These are phyloP conservation scores for Sardina pilchardus DNA, from an alignment of 2,113 vertebrate species.

Conservation along the genomic window DNA sequence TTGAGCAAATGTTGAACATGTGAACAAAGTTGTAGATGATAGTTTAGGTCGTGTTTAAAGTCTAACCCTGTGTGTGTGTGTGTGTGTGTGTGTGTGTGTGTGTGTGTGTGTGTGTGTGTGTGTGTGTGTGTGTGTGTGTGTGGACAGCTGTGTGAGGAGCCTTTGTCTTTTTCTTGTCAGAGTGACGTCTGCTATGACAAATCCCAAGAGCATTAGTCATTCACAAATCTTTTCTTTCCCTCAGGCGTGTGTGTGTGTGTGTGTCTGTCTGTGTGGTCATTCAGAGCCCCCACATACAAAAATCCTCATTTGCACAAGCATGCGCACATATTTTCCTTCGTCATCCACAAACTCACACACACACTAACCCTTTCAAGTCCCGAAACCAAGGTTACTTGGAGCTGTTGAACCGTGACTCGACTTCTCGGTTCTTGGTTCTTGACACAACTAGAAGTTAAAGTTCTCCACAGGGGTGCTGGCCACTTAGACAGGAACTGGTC, in stretches of 20 bases:
- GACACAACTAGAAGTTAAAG: not conserved
- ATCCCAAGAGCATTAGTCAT: not conserved
- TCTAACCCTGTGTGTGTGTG: not conserved
- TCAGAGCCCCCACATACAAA: too few relatives aligned
- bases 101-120: slow-evolving; percentile 2
- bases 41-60: not conserved
- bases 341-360: too few relatives aligned
- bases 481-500: slow-evolving; percentile 42
- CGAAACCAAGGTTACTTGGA: not conserved
- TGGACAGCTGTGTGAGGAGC: not conserved
- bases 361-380: not conserved
- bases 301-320: too few relatives aligned
- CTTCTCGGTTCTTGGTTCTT: too few relatives aligned
- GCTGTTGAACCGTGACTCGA: not conserved
- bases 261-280: not conserved
- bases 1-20: too few relatives aligned
- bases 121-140: not conserved
- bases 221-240: slow-evolving; percentile 13
- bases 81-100: not conserved
- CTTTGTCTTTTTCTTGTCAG: not conserved
- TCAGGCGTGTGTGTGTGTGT: not conserved
- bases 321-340: too few relatives aligned
- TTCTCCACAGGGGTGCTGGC: slow-evolving; percentile 43
- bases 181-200: not conserved
- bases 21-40: too few relatives aligned